Evolutionary conservation across 1,140 invertebrate species (phyloP).

Genomic region (Paracyclopina nana): DNA sequence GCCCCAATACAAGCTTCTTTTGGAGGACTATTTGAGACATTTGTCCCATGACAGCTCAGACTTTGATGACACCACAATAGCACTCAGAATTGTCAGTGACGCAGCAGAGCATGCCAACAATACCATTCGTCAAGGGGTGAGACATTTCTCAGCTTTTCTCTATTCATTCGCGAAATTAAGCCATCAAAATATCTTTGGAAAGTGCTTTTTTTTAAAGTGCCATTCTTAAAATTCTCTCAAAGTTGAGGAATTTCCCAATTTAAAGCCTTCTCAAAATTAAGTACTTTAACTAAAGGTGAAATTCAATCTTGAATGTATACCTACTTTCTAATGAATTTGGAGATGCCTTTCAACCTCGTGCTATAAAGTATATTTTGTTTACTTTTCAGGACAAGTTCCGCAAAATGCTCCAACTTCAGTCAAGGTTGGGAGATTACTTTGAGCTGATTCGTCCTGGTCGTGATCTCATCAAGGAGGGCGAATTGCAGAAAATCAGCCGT

Average conservation of each 20-base stretch:
- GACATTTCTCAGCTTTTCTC: constrained; percentile 20
- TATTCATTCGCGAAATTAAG: not conserved
- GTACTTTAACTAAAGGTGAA: no score
- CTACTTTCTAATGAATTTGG: no score
- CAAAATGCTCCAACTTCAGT: constrained; percentile 36
- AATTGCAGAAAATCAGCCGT: constrained; percentile 40
- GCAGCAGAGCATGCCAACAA: constrained; percentile 55
- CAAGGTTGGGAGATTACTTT: constrained; percentile 35
- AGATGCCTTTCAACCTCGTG: no score
- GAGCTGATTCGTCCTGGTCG: constrained; percentile 47
- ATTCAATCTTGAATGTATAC: not conserved
- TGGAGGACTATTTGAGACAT: constrained; percentile 43
- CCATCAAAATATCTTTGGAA: no score
- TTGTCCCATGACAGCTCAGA: constrained; percentile 36
- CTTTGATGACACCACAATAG: constrained; percentile 41
- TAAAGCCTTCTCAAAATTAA: no score
- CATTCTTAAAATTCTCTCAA: no score
- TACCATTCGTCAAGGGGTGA: constrained; percentile 40
- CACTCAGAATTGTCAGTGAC: constrained; percentile 43
- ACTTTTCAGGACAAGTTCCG: constrained; percentile 33
- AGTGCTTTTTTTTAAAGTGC: no score
- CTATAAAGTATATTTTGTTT: no score
- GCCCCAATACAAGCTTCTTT: constrained; percentile 42
- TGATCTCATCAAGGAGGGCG: constrained; percentile 44
- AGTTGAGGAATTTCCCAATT: no score